Evolutionary conservation across 2,888 invertebrate species (phyloP).

Genomic region (Eugnorisma glareosa): DNA sequence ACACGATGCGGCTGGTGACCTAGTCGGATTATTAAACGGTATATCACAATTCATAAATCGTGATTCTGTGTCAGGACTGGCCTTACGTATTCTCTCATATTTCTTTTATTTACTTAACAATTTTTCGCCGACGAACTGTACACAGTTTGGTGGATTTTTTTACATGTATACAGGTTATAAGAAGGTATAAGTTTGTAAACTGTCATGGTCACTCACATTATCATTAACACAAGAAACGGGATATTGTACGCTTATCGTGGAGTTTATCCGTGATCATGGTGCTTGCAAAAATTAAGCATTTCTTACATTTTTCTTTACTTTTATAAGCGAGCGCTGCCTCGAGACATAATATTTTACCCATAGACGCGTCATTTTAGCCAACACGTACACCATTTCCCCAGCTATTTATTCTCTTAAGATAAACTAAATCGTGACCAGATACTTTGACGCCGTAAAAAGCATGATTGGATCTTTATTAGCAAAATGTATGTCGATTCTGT

Average conservation of each 20-base stretch:
- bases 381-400: constrained; percentile 48
- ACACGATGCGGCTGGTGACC: constrained; percentile 36
- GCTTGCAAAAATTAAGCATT: too few relatives aligned
- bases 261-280: too few relatives aligned
- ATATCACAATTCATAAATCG: constrained; percentile 30
- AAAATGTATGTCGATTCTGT: constrained; percentile 63
- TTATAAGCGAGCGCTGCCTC: background rate
- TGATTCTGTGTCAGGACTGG: constrained; percentile 11
- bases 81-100: background rate
- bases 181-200: too few relatives aligned
- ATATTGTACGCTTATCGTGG: too few relatives aligned
- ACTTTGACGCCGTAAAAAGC: constrained; percentile 55
- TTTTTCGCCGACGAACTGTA: background rate
- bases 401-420: constrained; percentile 57
- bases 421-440: constrained; percentile 62
- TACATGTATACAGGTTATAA: too few relatives aligned
- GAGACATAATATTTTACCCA: constrained; percentile 18
- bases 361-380: constrained; percentile 42
- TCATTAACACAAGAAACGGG: too few relatives aligned
- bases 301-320: background rate
- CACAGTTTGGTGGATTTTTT: too few relatives aligned
- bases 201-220: too few relatives aligned
- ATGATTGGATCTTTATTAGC: constrained; percentile 66
- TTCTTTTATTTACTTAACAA: background rate
- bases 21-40: constrained; percentile 35